Evolutionary conservation across 2,113 vertebrate species (phyloP).

Genomic region (Fukomys damarensis): DNA sequence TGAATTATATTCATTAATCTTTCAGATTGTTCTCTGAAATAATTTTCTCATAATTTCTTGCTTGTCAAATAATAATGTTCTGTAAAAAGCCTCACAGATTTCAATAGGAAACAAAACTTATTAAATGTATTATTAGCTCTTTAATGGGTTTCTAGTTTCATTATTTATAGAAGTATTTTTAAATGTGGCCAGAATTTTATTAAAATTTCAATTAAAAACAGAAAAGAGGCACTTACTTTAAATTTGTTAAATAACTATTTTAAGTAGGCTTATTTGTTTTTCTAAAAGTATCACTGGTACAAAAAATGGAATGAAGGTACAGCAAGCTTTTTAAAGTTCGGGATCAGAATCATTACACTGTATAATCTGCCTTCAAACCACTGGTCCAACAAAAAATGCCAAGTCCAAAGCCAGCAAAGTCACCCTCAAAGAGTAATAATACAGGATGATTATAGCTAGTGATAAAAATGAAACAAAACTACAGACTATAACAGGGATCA

Average conservation of each 20-base stretch:
- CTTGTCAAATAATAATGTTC: constrained; percentile 52
- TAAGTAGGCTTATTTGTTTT: not conserved
- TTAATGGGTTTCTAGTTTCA: constrained; percentile 24
- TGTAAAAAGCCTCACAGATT: constrained; percentile 39
- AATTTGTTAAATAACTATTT: not conserved
- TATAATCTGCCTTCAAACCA: not conserved
- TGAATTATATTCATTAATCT: constrained; percentile 62
- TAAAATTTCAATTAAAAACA: constrained; percentile 39
- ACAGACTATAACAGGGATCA: not conserved
- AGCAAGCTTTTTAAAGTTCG: not conserved
- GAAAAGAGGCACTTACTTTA: not conserved
- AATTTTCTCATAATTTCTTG: constrained; percentile 66
- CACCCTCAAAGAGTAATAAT: rapidly evolving
- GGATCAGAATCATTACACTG: not conserved
- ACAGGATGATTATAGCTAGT: not conserved
- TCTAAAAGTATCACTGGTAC: not conserved
- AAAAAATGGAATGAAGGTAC: not conserved
- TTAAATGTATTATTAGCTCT: constrained; percentile 60
- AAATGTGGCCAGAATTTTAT: not conserved
- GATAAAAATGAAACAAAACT: not conserved
- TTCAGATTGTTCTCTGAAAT: constrained; percentile 45
- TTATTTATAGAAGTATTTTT: constrained; percentile 20
- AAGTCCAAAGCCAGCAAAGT: not conserved
- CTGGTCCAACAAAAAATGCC: not conserved
- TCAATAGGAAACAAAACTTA: constrained; percentile 52